Percentiles rank a stretch among this genome's conserved stretches.
Conservation (phyloP, 2,113 vertebrate genomes). For the Erpornis zantholeuca region DNA sequence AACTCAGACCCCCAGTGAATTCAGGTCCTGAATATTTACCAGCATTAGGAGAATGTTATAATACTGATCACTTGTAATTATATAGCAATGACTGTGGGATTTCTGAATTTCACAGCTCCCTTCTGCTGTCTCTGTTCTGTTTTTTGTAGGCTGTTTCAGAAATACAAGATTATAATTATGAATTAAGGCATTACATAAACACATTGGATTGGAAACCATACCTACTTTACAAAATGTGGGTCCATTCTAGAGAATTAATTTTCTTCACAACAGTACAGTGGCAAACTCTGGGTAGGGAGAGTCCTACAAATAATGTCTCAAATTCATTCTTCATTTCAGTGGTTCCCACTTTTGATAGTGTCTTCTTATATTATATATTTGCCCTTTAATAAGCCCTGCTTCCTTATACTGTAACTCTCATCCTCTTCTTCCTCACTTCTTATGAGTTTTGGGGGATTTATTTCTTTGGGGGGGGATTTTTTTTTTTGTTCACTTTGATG, state of each 20-base stretch:
- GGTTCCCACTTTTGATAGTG: not conserved
- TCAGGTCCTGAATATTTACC: not conserved
- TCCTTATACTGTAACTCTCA: not conserved
- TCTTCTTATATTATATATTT: not conserved
- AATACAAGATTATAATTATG: not conserved
- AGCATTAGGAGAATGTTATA: not conserved
- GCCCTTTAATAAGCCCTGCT: not conserved
- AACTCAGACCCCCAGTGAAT: not conserved
- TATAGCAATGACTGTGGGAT: not conserved
- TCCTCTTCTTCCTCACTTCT: not conserved
- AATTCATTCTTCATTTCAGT: not conserved
- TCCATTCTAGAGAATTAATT: not conserved
- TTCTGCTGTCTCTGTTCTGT: not conserved
- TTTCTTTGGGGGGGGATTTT: not conserved
- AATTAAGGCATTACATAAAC: not conserved
- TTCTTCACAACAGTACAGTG: not conserved
- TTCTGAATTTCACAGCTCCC: not conserved
- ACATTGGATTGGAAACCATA: not conserved
- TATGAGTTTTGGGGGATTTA: not conserved
- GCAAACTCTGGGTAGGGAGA: not conserved
- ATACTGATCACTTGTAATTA: not conserved
- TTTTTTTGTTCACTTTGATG: not conserved
- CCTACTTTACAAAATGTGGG: not conserved
- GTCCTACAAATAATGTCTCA: not conserved
- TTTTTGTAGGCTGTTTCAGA: not conserved